A percentile compares a stretch with the other conserved stretches of the same genome.
Evolutionary conservation across 2,113 vertebrate genomes (phyloP).

Genomic region (Phrynosoma platyrhinos): DNA sequence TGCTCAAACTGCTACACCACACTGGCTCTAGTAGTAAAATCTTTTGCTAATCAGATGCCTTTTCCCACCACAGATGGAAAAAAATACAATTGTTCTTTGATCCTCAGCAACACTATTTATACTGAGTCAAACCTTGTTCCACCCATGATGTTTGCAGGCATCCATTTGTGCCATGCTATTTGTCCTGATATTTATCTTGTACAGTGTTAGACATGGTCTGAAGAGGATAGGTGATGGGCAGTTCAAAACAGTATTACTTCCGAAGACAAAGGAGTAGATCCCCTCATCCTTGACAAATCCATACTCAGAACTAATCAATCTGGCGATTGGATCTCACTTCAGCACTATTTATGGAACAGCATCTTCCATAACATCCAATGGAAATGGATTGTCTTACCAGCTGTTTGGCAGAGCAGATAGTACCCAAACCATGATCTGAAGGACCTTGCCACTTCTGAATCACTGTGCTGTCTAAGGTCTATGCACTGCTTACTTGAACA

Average conservation of each 20-base stretch:
- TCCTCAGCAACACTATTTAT: background rate
- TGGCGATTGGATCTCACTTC: background rate
- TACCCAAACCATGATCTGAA: background rate
- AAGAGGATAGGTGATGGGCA: background rate
- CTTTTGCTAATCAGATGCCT: slow-evolving; percentile 46
- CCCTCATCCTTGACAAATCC: background rate
- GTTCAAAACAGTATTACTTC: no score
- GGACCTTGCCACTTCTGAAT: background rate
- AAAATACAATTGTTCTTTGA: no score
- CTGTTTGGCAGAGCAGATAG: background rate
- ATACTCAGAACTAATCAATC: background rate
- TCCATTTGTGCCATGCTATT: background rate
- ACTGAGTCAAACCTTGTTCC: background rate
- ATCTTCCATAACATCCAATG: background rate
- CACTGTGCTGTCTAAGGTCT: background rate
- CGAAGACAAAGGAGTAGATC: background rate
- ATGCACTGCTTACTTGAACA: background rate
- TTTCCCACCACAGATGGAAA: background rate
- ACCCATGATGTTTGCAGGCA: background rate
- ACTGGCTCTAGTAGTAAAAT: no score
- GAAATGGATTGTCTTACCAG: background rate
- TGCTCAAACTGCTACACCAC: no score
- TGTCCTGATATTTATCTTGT: background rate
- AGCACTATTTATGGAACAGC: background rate
- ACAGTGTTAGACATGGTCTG: background rate